Base-by-base conservation (phyloP, 2,113 vertebrate genomes). In the Mormyrus iriodes region DNA sequence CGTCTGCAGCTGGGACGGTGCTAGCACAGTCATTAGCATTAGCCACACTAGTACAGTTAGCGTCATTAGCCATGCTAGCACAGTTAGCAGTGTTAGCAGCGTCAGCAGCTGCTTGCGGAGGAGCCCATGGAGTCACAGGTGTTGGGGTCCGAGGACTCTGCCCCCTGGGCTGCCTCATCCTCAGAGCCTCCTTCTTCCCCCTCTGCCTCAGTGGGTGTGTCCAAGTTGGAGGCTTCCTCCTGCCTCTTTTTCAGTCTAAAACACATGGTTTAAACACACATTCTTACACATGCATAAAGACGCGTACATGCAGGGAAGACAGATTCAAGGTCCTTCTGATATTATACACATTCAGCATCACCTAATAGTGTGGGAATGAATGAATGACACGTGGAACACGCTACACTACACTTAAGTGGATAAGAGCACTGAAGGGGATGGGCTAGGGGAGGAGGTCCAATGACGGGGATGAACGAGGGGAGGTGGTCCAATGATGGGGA, bases 51-150 rank as follows among this genome's bases (percentile, higher is more conserved):
- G 46, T 96, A 96, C 27, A 53, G 51, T 48, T 53, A 35, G 49
- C 24, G 31, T 48, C 85, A 39, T 86, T 53, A 86, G 49, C 85
- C 85, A 55, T 53, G 85, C 85, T 86, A 86, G 84, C 85, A 39
- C 48, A 53, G 49, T 53, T 53, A 84, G 51, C 85, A 86, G 85
- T 4, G 15, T 86, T 31, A 86, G 49, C 21, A 2, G 49, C 9
- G 49, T 86, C 51, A 86, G 85, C 85, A 86, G 95, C 97, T 98
- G 94, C 97, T 97, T 0, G 96, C 95, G 0, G 98, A 97, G 88
- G 98, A 98, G 93, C 98, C 98, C 88, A 97, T 95, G 0, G 98
- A 97, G 91, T 97, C 97, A 31, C 98, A 99, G 94, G 96, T 95
- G 95, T 95, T 97, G 93, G 97, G 92, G 87, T 96, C 95, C 65